A percentile compares a stretch with the other conserved stretches of the same genome.
phyloP scores from a whole-genome alignment of 30 jellyfish, hydroid and myxozoan species.

The Cassiopea andromeda region DNA sequence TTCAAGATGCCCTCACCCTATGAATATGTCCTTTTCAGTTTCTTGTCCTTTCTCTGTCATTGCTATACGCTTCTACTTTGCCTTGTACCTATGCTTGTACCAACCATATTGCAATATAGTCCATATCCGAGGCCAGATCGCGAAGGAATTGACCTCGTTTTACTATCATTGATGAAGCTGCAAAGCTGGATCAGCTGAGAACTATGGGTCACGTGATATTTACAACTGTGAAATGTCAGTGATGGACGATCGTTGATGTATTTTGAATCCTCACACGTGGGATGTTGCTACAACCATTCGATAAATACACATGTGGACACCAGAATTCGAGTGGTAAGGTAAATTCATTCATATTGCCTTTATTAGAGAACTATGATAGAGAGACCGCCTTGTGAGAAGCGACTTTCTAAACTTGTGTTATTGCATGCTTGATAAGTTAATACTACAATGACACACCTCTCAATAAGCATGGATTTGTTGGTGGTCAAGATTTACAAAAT shows the following conservation, averaged over 20 bases:
- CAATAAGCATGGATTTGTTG: too few species aligned
- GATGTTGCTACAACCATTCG: constrained; percentile 24
- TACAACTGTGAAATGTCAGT: constrained; percentile 25
- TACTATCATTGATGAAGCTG: too few species aligned
- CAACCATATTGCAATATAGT: too few species aligned
- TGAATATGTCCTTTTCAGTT: neutral
- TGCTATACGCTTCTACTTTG: neutral
- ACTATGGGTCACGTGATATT: constrained; percentile 55
- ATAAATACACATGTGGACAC: neutral
- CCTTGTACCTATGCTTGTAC: neutral
- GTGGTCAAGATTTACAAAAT: too few species aligned
- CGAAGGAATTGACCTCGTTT: constrained; percentile 38
- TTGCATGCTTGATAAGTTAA: too few species aligned
- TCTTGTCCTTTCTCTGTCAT: neutral
- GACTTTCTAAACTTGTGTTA: too few species aligned
- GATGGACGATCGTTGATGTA: constrained; percentile 25
- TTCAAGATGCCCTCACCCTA: neutral
- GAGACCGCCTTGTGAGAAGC: too few species aligned
- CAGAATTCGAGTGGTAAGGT: neutral
- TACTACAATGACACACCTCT: too few species aligned
- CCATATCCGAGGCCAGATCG: neutral
- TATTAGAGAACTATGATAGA: too few species aligned
- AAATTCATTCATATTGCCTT: neutral
- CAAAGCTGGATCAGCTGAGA: constrained; percentile 31
- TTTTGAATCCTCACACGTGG: constrained; percentile 44